phyloP scores from a whole-genome alignment of 2,797 vertebrate species.

The Neosalanx taihuensis region DNA sequence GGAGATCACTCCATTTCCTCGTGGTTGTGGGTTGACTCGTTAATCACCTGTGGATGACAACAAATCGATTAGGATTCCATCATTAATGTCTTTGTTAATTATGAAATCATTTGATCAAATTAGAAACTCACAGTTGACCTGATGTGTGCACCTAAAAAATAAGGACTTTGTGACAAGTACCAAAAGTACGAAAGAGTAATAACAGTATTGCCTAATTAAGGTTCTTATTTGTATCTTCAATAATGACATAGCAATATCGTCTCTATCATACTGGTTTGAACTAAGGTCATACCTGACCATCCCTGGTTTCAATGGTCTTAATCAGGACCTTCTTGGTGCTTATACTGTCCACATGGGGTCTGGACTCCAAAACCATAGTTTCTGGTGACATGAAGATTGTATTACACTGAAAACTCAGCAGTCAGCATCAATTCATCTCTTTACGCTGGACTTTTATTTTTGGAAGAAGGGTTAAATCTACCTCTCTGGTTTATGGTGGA shows the following conservation, averaged over 20 bases:
- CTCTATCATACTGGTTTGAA: background rate
- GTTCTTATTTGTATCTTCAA: background rate
- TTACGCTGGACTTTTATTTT: background rate
- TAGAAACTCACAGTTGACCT: background rate
- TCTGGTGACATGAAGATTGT: slow-evolving; percentile 70
- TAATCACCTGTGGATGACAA: slow-evolving; percentile 82
- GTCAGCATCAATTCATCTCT: background rate
- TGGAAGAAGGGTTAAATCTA: slow-evolving; percentile 49
- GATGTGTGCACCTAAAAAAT: background rate
- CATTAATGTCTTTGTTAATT: no score
- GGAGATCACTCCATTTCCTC: slow-evolving; percentile 83
- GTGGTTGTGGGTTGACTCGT: slow-evolving; percentile 90
- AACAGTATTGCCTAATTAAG: background rate
- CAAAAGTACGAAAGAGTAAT: background rate
- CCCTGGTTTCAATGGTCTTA: slow-evolving; percentile 94
- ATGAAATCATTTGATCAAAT: no score
- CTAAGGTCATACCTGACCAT: slow-evolving; percentile 84
- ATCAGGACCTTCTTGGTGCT: slow-evolving; percentile 89
- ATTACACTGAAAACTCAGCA: background rate
- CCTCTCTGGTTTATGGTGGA: slow-evolving; percentile 88
- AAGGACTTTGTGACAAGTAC: background rate
- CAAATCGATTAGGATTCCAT: background rate
- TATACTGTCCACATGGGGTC: slow-evolving; percentile 78
- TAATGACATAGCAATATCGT: background rate
- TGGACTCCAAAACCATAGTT: slow-evolving; percentile 81